These are phyloP conservation scores for Mimumesa dahlbomi DNA, from an alignment of 2,888 invertebrate species.

Conservation along the genomic window DNA sequence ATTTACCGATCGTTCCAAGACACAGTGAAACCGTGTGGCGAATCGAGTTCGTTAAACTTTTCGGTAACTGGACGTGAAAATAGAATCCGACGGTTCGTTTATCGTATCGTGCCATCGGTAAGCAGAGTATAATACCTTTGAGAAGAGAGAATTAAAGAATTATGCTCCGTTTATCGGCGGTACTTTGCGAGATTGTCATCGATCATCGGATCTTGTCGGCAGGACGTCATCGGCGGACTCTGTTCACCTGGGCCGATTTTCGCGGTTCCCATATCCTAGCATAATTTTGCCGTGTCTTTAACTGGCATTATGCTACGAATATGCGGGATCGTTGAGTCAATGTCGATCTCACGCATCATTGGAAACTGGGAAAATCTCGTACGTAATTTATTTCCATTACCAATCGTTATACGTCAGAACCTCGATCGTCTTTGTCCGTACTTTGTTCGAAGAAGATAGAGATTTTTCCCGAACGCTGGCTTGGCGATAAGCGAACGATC, in stretches of 20 bases:
- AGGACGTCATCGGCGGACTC: too few relatives aligned
- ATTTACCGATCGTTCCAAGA: too few relatives aligned
- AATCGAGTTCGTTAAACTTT: too few relatives aligned
- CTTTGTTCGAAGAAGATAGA: too few relatives aligned
- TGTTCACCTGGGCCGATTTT: conserved; percentile 13
- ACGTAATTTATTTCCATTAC: too few relatives aligned
- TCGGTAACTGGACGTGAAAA: background rate
- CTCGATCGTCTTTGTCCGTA: too few relatives aligned
- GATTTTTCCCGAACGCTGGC: too few relatives aligned
- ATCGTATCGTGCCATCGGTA: conserved; percentile 70
- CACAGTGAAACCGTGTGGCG: too few relatives aligned
- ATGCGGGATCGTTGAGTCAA: conserved; percentile 66
- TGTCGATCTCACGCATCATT: background rate
- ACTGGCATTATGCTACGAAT: conserved; percentile 74
- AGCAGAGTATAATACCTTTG: conserved; percentile 75
- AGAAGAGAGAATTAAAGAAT: conserved; percentile 62
- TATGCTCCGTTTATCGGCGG: conserved; percentile 74
- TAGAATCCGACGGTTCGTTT: background rate
- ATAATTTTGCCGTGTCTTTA: conserved; percentile 67
- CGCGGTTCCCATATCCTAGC: conserved; percentile 73
- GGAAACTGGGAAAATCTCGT: too few relatives aligned
- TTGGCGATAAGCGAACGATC: too few relatives aligned
- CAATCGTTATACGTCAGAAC: too few relatives aligned
- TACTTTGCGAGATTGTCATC: conserved; percentile 60
- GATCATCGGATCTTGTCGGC: too few relatives aligned